A percentile compares a stretch with the other conserved stretches of the same genome.
Evolutionary conservation across 1,140 invertebrate genomes (phyloP).

Genomic region (Drosophila ercepeae): DNA sequence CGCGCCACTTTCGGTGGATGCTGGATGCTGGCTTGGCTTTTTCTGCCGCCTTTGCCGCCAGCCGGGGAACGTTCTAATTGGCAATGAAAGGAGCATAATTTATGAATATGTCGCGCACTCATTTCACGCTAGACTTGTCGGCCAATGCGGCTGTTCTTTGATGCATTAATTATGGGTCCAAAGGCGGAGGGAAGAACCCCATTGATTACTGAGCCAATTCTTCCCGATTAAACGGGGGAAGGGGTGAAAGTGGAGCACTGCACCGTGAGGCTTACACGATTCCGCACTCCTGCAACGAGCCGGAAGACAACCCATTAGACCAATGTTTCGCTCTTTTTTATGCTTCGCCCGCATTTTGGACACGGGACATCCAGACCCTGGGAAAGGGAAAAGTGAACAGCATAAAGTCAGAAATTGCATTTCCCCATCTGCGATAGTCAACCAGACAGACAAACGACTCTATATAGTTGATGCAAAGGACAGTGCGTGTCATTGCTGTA

Average conservation of each 20-base stretch:
- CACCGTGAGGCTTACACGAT: conserved; percentile 48
- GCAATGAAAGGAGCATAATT: conserved; percentile 78
- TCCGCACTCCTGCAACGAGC: conserved; percentile 21
- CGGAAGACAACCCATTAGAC: conserved; percentile 58
- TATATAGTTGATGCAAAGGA: background rate
- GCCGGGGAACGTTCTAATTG: conserved; percentile 71
- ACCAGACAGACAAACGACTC: conserved; percentile 3
- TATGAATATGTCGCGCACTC: conserved; percentile 71
- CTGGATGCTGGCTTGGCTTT: conserved; percentile 16
- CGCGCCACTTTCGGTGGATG: conserved; percentile 18
- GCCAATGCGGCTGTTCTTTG: conserved; percentile 23
- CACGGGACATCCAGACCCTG: conserved; percentile 44
- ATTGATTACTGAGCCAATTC: conserved; percentile 6
- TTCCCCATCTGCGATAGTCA: conserved; percentile 53
- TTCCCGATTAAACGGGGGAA: background rate
- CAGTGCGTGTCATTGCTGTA: conserved; percentile 8
- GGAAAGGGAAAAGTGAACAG: conserved; percentile 47
- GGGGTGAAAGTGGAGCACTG: conserved; percentile 14
- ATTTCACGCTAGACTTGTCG: conserved; percentile 65
- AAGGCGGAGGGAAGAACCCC: background rate
- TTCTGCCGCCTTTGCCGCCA: conserved; percentile 22
- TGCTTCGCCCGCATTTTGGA: conserved; percentile 58
- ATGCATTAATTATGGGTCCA: conserved; percentile 31
- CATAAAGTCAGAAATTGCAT: conserved; percentile 70
- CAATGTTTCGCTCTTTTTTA: conserved; percentile 56